A percentile compares a stretch with the other conserved stretches of the same genome.
Evolutionary conservation across 2,797 vertebrate species (phyloP).

Genomic region (Bradypus variegatus): DNA sequence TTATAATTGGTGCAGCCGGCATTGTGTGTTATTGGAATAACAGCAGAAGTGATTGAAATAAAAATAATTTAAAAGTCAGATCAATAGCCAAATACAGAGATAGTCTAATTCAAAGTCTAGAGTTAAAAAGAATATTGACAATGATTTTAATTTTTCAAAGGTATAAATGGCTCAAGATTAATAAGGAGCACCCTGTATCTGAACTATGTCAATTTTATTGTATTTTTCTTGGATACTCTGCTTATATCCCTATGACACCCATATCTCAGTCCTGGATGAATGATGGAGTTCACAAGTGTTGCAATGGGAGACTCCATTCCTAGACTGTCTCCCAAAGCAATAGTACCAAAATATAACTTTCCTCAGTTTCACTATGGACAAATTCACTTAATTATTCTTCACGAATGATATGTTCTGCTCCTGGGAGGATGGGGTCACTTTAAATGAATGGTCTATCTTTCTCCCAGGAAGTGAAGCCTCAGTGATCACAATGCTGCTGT

Average conservation of each 20-base stretch:
- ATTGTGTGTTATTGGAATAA: slow-evolving; percentile 10
- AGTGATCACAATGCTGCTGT: slow-evolving; percentile 18
- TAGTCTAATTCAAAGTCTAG: slow-evolving; percentile 50
- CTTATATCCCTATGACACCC: slow-evolving; percentile 39
- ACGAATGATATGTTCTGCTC: slow-evolving; percentile 55
- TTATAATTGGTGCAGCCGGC: slow-evolving; percentile 22
- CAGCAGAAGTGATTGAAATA: slow-evolving; percentile 44
- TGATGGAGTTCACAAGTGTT: slow-evolving; percentile 63
- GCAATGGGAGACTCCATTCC: slow-evolving; percentile 55
- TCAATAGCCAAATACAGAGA: slow-evolving; percentile 50
- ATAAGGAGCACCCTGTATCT: slow-evolving; percentile 61
- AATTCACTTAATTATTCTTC: slow-evolving; percentile 52
- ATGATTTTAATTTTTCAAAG: slow-evolving; percentile 57
- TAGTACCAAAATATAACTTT: slow-evolving; percentile 60
- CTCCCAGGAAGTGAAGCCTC: slow-evolving; percentile 61
- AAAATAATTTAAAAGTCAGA: slow-evolving; percentile 56
- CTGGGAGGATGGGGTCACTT: slow-evolving; percentile 51
- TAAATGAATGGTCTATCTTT: slow-evolving; percentile 29
- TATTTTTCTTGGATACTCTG: slow-evolving; percentile 62
- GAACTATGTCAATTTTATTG: slow-evolving; percentile 70
- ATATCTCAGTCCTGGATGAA: slow-evolving; percentile 58
- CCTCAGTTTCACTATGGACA: slow-evolving; percentile 36
- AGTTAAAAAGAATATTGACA: slow-evolving; percentile 58
- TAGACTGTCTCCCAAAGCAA: slow-evolving; percentile 63
- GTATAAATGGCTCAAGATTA: slow-evolving; percentile 65